Base-by-base conservation (phyloP, 2,113 vertebrate species). In the Pomatostomus ruficeps region DNA sequence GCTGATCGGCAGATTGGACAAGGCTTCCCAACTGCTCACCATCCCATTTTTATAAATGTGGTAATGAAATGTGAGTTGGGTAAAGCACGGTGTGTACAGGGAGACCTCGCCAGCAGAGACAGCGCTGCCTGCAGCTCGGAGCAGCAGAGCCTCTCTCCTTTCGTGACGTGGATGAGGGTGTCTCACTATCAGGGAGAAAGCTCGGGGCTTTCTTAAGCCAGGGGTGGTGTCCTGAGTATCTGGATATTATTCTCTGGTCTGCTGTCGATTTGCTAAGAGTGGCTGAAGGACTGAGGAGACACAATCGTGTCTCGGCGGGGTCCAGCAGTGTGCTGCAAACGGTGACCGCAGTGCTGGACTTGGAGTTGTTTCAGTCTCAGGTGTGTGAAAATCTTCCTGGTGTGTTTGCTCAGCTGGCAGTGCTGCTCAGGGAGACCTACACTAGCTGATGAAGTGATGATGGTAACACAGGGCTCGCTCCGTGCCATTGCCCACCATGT, bases 291-390 rank as follows among this genome's bases (percentile, higher is more conserved):
- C 38, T 29, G 25, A 26, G 67, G 76, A n/a, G 63, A 49, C 42
- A 28, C 52, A 55, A 10, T n/a, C 55, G 33, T 19, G 5, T 16
- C 36, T 65, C 1, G 1, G 55, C 11, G 20, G 97, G 96, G 36
- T 63, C 54, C 29, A 48, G 1, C 16, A 11, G 42, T 14, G 17
- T 38, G 51, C 33, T 38, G 51, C 45, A 70, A 57, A 7, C 9
- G 15, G 71, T 0, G 0, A 21, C 43, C 0, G 0, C 16, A 3
- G 33, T 31, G n/a, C 46, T 23, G 1, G 68, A 43, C 25, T 22
- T 48, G 19, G 20, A 40, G 48, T 61, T 66, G 9, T 42, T 77
- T 58, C 31, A 63, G 46, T 18, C 38, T 79, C 33, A 28, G 35
- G 16, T 36, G 31, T 33, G 29, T 38, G 65, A 42, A 79, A 74